phyloP scores from a whole-genome alignment of 2,797 vertebrate genomes.

The Telmatherina bonti region DNA sequence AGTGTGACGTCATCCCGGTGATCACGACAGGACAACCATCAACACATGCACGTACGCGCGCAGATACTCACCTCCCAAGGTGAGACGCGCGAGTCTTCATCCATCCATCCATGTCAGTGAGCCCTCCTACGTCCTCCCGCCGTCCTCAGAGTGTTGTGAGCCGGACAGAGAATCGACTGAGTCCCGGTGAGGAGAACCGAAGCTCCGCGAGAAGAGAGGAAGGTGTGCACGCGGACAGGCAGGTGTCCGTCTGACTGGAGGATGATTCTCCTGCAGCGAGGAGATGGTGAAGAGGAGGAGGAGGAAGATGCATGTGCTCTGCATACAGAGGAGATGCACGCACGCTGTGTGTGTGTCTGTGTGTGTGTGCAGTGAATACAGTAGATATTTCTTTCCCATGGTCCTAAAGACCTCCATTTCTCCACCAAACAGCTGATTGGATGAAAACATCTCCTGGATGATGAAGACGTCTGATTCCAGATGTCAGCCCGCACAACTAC shows the following conservation, averaged over 20 bases:
- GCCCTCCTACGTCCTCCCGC: constrained; percentile 6
- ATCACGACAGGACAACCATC: constrained; percentile 11
- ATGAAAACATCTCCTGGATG: too few species aligned
- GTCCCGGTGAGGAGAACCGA: constrained; percentile 4
- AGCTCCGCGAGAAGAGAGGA: background rate
- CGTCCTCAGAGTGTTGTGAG: constrained; percentile 6
- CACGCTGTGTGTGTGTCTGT: constrained; percentile 8
- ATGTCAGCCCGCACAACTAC: too few species aligned
- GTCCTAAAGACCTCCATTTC: constrained; percentile 45
- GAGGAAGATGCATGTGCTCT: constrained; percentile 30
- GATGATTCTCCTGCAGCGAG: constrained; percentile 19
- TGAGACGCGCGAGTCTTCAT: constrained; percentile 47
- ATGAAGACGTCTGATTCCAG: too few species aligned
- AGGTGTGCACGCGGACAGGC: background rate
- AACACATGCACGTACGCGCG: background rate
- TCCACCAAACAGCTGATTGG: too few species aligned
- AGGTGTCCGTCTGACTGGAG: constrained; percentile 29
- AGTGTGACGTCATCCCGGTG: constrained; percentile 49
- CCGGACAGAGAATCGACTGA: background rate
- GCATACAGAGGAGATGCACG: constrained; percentile 34
- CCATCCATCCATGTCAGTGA: constrained; percentile 19
- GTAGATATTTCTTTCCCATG: constrained; percentile 23
- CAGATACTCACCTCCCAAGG: constrained; percentile 58
- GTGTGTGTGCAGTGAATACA: background rate
- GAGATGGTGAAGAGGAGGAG: background rate